A percentile compares a stretch with the other conserved stretches of the same genome.
These are phyloP conservation scores for Julus scandinavius DNA, from an alignment of 2,888 invertebrate species.

Conservation along the genomic window DNA sequence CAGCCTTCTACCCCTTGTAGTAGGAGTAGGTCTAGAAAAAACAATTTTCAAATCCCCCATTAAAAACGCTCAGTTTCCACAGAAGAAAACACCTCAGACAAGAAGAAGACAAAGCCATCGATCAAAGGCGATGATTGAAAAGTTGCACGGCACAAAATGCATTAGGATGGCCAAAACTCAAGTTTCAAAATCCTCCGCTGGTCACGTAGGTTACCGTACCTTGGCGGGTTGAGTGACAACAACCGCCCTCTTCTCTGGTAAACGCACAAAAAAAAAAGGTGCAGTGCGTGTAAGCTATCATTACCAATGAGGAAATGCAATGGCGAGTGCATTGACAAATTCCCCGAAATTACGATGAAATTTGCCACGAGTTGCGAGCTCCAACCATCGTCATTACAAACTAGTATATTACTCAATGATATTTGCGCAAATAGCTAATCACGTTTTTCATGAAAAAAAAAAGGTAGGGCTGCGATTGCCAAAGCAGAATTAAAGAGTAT, in stretches of 20 bases:
- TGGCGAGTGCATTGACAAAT: background rate
- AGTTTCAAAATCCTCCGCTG: background rate
- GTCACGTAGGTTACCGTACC: background rate
- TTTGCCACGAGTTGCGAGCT: background rate
- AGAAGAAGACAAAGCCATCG: background rate
- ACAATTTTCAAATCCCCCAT: too few relatives aligned
- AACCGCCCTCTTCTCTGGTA: background rate
- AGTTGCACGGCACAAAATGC: background rate
- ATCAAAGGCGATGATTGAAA: background rate
- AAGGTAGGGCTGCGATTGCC: too few relatives aligned
- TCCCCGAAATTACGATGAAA: background rate
- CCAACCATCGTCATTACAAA: too few relatives aligned
- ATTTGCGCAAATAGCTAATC: too few relatives aligned
- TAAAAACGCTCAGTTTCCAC: too few relatives aligned
- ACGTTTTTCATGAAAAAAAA: too few relatives aligned
- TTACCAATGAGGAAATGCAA: conserved; percentile 17
- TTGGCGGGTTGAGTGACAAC: conserved; percentile 8
- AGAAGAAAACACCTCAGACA: background rate
- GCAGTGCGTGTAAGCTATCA: conserved; percentile 15
- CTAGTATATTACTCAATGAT: too few relatives aligned
- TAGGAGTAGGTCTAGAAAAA: background rate
- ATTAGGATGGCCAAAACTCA: background rate
- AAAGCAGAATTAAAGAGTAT: too few relatives aligned
- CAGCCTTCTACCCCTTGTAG: background rate
- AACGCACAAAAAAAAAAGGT: background rate